These are phyloP conservation scores for Amphipoea oculea DNA, from an alignment of 2,888 invertebrate species.

Conservation along the genomic window DNA sequence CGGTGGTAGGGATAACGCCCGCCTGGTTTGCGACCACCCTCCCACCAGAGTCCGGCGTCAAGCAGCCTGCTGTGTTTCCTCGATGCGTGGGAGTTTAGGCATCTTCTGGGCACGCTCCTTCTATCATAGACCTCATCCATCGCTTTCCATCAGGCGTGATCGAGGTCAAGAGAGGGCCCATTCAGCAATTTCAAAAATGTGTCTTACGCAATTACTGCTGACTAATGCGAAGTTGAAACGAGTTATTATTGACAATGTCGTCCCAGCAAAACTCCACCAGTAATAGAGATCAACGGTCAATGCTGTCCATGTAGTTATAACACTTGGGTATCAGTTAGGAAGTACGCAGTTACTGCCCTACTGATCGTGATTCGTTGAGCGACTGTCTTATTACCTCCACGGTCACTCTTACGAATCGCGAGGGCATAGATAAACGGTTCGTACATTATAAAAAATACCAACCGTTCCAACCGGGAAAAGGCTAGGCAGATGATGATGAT, in stretches of 20 bases:
- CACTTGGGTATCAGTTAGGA: constrained; percentile 65
- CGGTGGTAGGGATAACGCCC: too few relatives aligned
- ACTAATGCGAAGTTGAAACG: neutral
- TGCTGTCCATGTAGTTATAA: constrained; percentile 43
- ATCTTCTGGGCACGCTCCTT: too few relatives aligned
- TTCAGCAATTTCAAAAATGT: too few relatives aligned
- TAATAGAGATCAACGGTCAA: constrained; percentile 48
- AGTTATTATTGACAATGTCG: neutral
- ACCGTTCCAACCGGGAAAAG: too few relatives aligned
- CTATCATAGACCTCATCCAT: too few relatives aligned
- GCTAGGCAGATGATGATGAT: too few relatives aligned
- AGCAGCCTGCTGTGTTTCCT: too few relatives aligned
- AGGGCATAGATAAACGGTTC: constrained; percentile 43
- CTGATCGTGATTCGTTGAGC: constrained; percentile 68
- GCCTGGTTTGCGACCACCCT: too few relatives aligned
- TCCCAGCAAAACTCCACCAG: neutral
- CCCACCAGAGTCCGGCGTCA: too few relatives aligned
- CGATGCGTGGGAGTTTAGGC: too few relatives aligned
- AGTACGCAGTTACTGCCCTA: constrained; percentile 70
- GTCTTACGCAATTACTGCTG: neutral
- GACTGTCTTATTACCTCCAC: constrained; percentile 52
- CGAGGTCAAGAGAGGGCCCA: too few relatives aligned
- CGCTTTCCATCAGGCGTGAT: too few relatives aligned
- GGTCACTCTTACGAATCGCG: constrained; percentile 48
- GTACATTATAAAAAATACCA: neutral